Conservation (phyloP, 2,113 vertebrate genomes). For the Neodontobutis hainanensis region DNA sequence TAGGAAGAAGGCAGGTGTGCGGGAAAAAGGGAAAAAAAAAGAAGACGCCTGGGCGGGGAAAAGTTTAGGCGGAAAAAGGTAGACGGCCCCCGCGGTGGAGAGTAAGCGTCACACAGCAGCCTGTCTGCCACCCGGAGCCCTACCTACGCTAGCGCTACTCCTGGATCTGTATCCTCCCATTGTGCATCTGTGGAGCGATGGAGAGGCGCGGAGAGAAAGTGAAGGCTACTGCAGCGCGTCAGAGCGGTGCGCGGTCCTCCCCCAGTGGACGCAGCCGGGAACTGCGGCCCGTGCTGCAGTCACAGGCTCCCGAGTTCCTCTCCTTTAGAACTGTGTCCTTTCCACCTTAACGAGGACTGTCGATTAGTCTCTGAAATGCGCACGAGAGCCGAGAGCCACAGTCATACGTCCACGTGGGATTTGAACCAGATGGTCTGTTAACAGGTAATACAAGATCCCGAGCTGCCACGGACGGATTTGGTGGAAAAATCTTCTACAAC, state of each 20-base stretch:
- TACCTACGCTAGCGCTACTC: slow-evolving; percentile 58
- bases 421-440: too few relatives aligned
- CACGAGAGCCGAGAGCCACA: too few relatives aligned
- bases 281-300: slow-evolving; percentile 78
- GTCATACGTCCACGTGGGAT: too few relatives aligned
- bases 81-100: slow-evolving; percentile 59
- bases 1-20: too few relatives aligned
- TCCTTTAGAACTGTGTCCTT: too few relatives aligned
- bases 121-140: slow-evolving; percentile 71
- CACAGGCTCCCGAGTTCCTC: slow-evolving; percentile 41
- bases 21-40: background rate
- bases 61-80: slow-evolving; percentile 71
- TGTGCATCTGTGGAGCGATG: slow-evolving; percentile 65
- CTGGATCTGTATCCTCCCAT: slow-evolving; percentile 65
- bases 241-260: slow-evolving; percentile 77
- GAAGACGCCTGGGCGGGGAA: slow-evolving; percentile 51
- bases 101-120: slow-evolving; percentile 76
- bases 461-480: too few relatives aligned
- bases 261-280: slow-evolving; percentile 72
- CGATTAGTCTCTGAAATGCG: too few relatives aligned
- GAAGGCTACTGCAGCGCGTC: slow-evolving; percentile 66
- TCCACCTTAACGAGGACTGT: too few relatives aligned
- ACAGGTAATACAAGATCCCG: too few relatives aligned
- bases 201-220: slow-evolving; percentile 68
- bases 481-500: too few relatives aligned